Percentiles rank a stretch among this genome's conserved stretches.
phyloP scores from a whole-genome alignment of 2,113 vertebrate genomes.

The Cyrtonyx montezumae region DNA sequence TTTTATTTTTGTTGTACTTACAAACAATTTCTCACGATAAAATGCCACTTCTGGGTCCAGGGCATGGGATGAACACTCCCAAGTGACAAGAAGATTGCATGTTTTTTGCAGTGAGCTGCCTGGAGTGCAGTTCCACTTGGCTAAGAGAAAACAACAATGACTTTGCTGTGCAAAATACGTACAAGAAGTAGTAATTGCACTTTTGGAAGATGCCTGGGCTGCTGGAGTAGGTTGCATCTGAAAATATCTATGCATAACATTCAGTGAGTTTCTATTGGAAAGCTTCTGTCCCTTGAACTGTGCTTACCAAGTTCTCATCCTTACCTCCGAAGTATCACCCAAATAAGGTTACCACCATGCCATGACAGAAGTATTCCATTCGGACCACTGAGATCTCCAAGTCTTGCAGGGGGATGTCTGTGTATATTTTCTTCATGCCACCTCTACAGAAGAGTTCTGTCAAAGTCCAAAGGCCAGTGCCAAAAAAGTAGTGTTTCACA shows the following conservation, averaged over 20 bases:
- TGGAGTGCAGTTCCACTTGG: background rate
- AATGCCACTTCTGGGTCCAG: background rate
- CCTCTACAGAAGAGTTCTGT: background rate
- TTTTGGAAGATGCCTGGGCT: background rate
- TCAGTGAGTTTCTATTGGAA: background rate
- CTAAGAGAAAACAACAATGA: background rate
- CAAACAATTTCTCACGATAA: background rate
- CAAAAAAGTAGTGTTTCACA: background rate
- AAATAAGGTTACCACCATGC: background rate
- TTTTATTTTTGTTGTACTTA: background rate
- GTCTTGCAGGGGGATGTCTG: background rate
- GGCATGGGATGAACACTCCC: background rate
- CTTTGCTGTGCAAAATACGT: background rate
- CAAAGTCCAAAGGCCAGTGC: background rate
- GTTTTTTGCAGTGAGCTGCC: background rate
- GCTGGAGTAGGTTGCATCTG: background rate
- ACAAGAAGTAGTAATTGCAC: background rate
- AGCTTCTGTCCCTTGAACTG: background rate
- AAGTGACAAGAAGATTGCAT: background rate
- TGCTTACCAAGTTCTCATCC: background rate
- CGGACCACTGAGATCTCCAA: background rate
- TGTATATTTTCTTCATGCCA: background rate
- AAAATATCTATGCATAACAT: fast-evolving
- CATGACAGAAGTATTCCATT: background rate
- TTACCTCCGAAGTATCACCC: background rate